Conservation (phyloP, 2,113 vertebrate genomes). For the Phocoena phocoena region DNA sequence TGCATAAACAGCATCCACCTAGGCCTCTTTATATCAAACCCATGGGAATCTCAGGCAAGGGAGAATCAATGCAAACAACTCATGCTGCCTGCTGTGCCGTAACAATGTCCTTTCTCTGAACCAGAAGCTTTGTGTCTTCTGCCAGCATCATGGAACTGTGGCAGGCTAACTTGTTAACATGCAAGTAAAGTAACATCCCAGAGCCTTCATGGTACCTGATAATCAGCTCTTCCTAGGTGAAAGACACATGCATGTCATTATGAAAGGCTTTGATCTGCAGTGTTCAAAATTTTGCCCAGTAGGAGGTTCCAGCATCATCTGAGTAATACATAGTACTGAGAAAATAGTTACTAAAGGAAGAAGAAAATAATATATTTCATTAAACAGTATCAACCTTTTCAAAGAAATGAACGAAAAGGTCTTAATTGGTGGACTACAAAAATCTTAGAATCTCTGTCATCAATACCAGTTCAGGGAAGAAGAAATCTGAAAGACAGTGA, state of each 20-base stretch:
- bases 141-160: neutral
- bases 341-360: neutral
- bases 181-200: neutral
- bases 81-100: neutral
- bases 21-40: neutral
- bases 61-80: neutral
- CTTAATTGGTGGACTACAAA: neutral
- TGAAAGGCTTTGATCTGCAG: neutral
- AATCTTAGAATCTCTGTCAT: neutral
- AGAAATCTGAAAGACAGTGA: conserved; percentile 5
- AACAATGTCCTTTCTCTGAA: neutral
- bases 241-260: neutral
- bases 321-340: neutral
- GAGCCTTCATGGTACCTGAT: neutral
- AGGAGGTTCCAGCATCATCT: neutral
- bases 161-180: neutral
- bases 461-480: neutral
- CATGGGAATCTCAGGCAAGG: neutral
- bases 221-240: neutral
- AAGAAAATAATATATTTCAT: neutral
- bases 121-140: neutral
- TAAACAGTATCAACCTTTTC: neutral
- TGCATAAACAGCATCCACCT: neutral
- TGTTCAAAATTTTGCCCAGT: neutral
- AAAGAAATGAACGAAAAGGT: neutral